Conservation (phyloP, 2,113 vertebrate species). For the Coryphaenoides rupestris region DNA sequence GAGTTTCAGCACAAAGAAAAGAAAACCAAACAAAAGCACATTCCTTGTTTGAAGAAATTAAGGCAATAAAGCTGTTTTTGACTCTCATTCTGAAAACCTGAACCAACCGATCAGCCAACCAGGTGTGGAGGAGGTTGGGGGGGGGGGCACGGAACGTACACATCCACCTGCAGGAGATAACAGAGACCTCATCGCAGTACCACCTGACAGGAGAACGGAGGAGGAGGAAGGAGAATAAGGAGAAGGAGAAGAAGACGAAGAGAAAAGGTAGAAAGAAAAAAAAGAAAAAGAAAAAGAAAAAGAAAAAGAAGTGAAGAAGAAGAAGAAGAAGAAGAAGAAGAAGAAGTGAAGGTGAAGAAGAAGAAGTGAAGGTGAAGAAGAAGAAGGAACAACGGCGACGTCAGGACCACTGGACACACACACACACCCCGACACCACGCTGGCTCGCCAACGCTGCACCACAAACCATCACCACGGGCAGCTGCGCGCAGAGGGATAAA, state of each 20-base stretch:
- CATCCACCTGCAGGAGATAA: conserved; percentile 12
- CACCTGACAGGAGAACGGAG: neutral
- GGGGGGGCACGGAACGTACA: conserved; percentile 20
- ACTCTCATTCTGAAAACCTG: no score
- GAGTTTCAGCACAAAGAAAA: no score
- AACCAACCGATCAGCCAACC: no score
- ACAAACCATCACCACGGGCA: no score
- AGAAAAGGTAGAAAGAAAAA: no score
- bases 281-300: neutral
- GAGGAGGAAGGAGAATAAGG: neutral
- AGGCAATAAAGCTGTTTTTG: no score
- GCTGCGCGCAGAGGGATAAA: no score
- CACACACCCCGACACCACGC: neutral
- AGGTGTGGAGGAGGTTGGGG: no score
- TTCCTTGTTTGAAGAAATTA: no score
- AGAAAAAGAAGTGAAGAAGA: neutral
- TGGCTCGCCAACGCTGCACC: no score
- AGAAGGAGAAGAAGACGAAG: neutral
- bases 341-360: neutral
- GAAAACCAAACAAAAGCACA: no score
- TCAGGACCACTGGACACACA: neutral
- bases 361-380: neutral
- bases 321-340: neutral
- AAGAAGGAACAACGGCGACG: no score
- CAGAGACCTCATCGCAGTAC: neutral